phyloP scores from a whole-genome alignment of 2,113 vertebrate species.

The Syrrhaptes paradoxus region DNA sequence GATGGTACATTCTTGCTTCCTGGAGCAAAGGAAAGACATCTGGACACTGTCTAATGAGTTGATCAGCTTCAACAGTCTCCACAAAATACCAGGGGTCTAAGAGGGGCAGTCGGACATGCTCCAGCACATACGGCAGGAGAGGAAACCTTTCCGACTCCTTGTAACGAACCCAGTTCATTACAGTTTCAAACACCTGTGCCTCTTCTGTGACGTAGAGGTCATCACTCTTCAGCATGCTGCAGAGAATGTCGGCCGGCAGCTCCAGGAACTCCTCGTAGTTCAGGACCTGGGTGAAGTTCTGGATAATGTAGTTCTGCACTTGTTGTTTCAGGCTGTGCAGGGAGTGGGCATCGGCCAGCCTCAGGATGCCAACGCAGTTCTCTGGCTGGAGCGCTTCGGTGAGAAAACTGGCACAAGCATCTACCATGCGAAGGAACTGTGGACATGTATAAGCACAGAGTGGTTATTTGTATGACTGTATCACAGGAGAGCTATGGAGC shows the following conservation, averaged over 20 bases:
- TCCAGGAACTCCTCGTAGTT: constrained; percentile 88
- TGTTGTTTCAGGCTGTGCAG: constrained; percentile 80
- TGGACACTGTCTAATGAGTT: constrained; percentile 85
- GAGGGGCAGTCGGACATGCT: constrained; percentile 86
- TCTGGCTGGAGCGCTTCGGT: constrained; percentile 87
- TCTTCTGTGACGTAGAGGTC: constrained; percentile 89
- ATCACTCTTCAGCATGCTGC: constrained; percentile 83
- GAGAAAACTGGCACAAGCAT: constrained; percentile 89
- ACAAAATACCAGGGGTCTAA: constrained; percentile 94
- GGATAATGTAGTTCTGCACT: constrained; percentile 87
- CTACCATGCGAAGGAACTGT: constrained; percentile 93
- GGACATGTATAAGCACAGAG: background rate
- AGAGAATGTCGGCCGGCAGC: constrained; percentile 82
- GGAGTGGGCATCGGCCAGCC: constrained; percentile 87
- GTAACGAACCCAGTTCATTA: constrained; percentile 89
- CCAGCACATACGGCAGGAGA: constrained; percentile 79
- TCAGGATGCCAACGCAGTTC: constrained; percentile 91
- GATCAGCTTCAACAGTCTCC: constrained; percentile 89
- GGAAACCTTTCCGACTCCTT: constrained; percentile 75
- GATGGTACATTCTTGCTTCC: constrained; percentile 91
- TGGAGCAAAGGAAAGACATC: constrained; percentile 91
- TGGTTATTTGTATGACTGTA: background rate
- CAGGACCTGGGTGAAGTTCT: constrained; percentile 88
- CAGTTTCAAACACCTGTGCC: constrained; percentile 88
- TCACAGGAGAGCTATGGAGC: background rate